Evolutionary conservation across 2,797 vertebrate species (phyloP).

Genomic region (Aselliscus stoliczkanus): DNA sequence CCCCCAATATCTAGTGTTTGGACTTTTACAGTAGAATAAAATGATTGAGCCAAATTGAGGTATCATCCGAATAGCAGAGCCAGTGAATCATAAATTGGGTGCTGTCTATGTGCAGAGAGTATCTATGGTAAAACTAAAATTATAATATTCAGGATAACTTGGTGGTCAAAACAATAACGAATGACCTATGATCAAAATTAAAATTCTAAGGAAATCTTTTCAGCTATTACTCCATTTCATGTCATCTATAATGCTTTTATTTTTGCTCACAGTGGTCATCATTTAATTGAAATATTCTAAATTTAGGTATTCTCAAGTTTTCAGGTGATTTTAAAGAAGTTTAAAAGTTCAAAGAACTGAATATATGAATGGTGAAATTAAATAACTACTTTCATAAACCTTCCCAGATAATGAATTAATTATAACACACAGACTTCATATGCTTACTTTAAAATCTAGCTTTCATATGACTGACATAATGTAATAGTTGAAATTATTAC

Average conservation of each 20-base stretch:
- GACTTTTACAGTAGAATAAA: background rate
- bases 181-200: background rate
- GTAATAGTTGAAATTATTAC: background rate
- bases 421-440: background rate
- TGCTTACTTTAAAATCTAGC: background rate
- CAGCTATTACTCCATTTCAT: background rate
- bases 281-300: background rate
- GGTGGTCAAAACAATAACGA: background rate
- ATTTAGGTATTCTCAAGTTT: background rate
- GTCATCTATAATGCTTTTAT: background rate
- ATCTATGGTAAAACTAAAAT: background rate
- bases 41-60: background rate
- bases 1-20: background rate
- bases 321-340: background rate
- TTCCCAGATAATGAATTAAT: background rate
- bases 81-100: background rate
- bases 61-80: background rate
- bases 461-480: background rate
- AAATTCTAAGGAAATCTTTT: background rate
- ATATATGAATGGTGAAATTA: background rate
- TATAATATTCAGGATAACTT: background rate
- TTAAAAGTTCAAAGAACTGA: background rate
- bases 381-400: background rate
- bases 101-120: background rate
- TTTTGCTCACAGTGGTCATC: background rate